These are phyloP conservation scores for Caenorhabditis becei DNA, from an alignment of 2,888 invertebrate species.

Conservation along the genomic window DNA sequence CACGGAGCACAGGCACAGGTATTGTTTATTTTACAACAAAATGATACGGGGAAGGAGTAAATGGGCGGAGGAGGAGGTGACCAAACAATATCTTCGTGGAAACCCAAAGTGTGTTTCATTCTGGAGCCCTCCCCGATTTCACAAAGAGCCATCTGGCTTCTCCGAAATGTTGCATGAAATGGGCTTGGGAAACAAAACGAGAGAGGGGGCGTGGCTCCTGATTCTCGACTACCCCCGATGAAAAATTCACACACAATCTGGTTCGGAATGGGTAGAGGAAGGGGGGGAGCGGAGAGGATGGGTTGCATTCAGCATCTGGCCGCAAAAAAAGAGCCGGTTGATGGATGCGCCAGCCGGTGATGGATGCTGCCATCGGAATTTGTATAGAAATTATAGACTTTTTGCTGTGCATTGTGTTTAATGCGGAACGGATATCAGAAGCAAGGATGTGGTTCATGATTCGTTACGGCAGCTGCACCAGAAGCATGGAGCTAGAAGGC, in stretches of 20 bases:
- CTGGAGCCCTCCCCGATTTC: neutral
- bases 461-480: neutral
- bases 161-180: constrained; percentile 21
- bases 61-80: neutral
- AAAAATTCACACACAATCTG: constrained; percentile 52
- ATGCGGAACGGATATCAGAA: neutral
- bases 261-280: constrained; percentile 18
- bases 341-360: constrained; percentile 11
- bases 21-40: constrained; percentile 18
- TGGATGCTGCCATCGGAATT: neutral
- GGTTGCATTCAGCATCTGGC: constrained; percentile 29
- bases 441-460: neutral
- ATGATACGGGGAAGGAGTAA: neutral
- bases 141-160: neutral
- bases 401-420: neutral
- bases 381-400: neutral
- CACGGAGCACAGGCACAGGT: neutral
- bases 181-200: neutral
- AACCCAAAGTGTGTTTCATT: constrained; percentile 5
- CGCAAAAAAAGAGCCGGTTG: constrained; percentile 1
- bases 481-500: neutral
- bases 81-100: constrained; percentile 4
- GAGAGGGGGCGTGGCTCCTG: constrained; percentile 18
- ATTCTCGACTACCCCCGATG: constrained; percentile 15
- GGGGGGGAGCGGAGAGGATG: neutral